Base-by-base conservation (phyloP, 2,113 vertebrate species). In the Thinocorus orbignyianus region DNA sequence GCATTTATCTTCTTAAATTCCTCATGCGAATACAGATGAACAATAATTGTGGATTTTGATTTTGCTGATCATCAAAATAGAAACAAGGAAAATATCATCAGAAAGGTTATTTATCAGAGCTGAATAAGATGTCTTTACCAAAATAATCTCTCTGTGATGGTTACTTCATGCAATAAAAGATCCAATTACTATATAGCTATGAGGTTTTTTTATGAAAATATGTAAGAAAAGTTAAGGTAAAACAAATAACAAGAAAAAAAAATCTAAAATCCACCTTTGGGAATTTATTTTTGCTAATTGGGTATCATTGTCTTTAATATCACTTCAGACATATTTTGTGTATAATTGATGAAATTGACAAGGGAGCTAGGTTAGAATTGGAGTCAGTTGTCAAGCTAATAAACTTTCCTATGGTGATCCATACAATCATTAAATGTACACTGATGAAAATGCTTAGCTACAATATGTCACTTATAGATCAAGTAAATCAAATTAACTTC, bases 401-500 rank as follows among this genome's bases (percentile, higher is more conserved):
- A 86, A 74, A 84, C 72, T 94, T 90, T 89, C 35, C n/a, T 71
- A 2, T 14, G 42, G 31, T 68, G 17, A 91, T 84, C 68, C 48
- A 84, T 85, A 84, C 41, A 91, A 58, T 92, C 76, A 86, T 81
- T 66, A 95, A 82, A 41, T 55, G 20, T 74, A 92, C 17, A 86
- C 48, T 92, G 62, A 86, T 70, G 80, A 97, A 93, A 96, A 74
- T 61, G 10, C 64, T 84, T 89, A 92, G 28, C 17, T 77, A 44
- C 30, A 74, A 68, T 91, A 64, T 77, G 73, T 91, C 11, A 0
- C 65, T 94, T 94, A 88, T 66, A 84, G 49, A 91, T n/a, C 1
- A 17, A 88, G 49, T 60, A 94, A 93, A 96, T 96, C 91, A 95
- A 93, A 65, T 82, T 89, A 80, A 73, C 7, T 74, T 93, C 62